phyloP scores from a whole-genome alignment of 2,797 vertebrate genomes.

The Ctenopoma kingsleyae region DNA sequence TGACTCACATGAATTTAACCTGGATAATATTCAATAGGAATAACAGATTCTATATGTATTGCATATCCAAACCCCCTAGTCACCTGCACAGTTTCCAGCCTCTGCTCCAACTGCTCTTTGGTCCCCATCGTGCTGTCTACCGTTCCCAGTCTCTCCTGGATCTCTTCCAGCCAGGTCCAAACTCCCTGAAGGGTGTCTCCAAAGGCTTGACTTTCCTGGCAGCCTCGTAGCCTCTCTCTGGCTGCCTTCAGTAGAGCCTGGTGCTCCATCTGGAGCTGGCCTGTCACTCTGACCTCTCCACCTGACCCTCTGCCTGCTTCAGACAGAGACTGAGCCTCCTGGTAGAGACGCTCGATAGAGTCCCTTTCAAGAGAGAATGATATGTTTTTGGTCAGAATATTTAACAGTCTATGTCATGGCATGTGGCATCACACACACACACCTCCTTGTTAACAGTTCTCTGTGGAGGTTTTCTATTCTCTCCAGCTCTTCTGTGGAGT shows the following conservation, averaged over 20 bases:
- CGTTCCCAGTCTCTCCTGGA: constrained; percentile 88
- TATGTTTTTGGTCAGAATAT: constrained; percentile 16
- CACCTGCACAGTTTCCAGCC: constrained; percentile 92
- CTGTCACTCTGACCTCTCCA: constrained; percentile 85
- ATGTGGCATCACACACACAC: constrained; percentile 10
- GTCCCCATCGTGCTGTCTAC: constrained; percentile 91
- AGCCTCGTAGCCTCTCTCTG: constrained; percentile 87
- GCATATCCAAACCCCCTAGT: not conserved
- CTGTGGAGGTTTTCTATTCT: constrained; percentile 91
- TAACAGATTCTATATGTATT: not conserved
- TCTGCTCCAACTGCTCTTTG: constrained; percentile 89
- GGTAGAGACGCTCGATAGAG: constrained; percentile 90
- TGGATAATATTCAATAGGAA: not conserved
- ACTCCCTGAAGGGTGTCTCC: constrained; percentile 90
- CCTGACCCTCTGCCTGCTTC: constrained; percentile 88
- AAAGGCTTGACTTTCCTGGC: constrained; percentile 93
- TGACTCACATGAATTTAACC: not conserved
- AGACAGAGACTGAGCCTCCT: constrained; percentile 89
- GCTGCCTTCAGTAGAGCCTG: constrained; percentile 89
- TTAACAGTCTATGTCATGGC: constrained; percentile 2
- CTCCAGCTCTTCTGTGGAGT: constrained; percentile 90
- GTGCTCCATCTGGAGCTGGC: constrained; percentile 89
- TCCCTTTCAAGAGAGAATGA: constrained; percentile 79
- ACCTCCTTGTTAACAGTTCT: constrained; percentile 91
- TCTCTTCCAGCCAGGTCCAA: constrained; percentile 91